These are phyloP conservation scores for Tribolium castaneum DNA, from an alignment of 1,140 invertebrate genomes.

Conservation along the genomic window DNA sequence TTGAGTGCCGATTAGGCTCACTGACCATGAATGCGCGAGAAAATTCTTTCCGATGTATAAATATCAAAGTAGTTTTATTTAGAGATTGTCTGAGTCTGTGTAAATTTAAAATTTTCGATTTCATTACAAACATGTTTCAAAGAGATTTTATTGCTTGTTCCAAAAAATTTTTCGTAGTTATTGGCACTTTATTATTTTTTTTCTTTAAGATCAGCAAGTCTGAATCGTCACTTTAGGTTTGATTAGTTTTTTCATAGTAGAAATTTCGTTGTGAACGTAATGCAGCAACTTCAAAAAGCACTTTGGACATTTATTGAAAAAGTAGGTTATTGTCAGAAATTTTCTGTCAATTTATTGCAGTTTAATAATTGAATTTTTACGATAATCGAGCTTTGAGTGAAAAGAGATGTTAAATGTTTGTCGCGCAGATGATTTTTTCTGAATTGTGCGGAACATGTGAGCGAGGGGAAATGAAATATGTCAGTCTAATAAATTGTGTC, in stretches of 20 bases:
- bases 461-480: slow-evolving; percentile 9
- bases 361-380: not conserved
- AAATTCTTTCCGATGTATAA: not conserved
- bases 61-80: not conserved
- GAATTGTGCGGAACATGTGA: not conserved
- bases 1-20: not conserved
- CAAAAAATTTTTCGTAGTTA: too few relatives aligned
- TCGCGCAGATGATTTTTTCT: not conserved
- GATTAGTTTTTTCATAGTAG: too few relatives aligned
- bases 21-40: not conserved
- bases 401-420: not conserved
- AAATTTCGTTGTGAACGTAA: too few relatives aligned
- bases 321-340: not conserved
- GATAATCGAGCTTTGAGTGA: not conserved
- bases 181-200: too few relatives aligned
- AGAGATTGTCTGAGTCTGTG: not conserved
- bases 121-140: too few relatives aligned
- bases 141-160: too few relatives aligned
- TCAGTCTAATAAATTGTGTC: slow-evolving; percentile 1
- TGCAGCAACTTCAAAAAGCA: too few relatives aligned
- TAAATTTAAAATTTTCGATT: not conserved
- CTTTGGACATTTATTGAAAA: not conserved
- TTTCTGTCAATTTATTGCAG: not conserved
- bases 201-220: too few relatives aligned
- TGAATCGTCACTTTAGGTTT: too few relatives aligned